Evolutionary conservation across 2,113 vertebrate genomes (phyloP).

Genomic region (Addax nasomaculatus): DNA sequence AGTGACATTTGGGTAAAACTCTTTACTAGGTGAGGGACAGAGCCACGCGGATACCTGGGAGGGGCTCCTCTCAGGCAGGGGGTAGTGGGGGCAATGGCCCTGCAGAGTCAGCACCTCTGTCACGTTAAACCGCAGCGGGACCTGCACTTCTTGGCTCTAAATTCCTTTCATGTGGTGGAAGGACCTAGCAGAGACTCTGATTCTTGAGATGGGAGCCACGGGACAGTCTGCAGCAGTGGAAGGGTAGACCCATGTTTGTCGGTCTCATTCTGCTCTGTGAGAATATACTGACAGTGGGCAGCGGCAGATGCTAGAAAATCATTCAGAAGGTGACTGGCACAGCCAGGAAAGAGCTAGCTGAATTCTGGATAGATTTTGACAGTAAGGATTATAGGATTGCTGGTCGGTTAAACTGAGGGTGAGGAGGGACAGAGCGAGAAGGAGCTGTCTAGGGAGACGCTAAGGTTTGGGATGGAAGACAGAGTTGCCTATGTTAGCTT

Average conservation of each 20-base stretch:
- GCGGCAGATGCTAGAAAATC: neutral
- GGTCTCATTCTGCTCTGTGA: neutral
- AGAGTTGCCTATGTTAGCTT: neutral
- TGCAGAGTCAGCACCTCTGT: neutral
- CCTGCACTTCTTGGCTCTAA: neutral
- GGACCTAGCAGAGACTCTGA: neutral
- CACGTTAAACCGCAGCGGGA: neutral
- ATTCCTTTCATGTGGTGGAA: neutral
- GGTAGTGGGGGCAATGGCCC: neutral
- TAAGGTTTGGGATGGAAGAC: neutral
- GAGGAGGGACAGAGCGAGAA: neutral
- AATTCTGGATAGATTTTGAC: neutral
- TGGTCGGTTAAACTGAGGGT: neutral
- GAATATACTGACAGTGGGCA: neutral
- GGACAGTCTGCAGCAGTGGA: neutral
- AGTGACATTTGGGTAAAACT: neutral
- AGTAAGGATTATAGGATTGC: neutral
- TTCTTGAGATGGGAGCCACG: neutral
- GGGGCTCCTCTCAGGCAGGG: neutral
- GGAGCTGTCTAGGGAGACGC: neutral
- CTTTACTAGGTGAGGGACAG: neutral
- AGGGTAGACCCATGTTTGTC: neutral
- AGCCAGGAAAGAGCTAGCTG: neutral
- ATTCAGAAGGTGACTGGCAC: neutral
- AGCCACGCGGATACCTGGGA: neutral